These are phyloP conservation scores for Trypoxylon attenuatum DNA, from an alignment of 2,888 invertebrate species.

Conservation along the genomic window DNA sequence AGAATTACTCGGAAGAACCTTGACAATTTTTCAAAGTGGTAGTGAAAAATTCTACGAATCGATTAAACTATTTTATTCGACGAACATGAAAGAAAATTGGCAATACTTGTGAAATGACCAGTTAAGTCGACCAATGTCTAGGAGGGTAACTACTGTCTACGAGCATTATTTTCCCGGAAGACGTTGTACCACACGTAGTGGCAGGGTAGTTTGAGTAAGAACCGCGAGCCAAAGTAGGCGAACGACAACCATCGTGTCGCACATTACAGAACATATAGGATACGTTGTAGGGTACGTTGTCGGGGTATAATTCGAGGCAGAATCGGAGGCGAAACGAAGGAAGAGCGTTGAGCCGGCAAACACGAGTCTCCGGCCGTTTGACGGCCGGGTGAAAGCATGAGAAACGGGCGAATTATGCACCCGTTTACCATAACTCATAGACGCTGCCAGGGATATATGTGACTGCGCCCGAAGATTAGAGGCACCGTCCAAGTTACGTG, in stretches of 20 bases:
- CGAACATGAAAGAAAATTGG: too few relatives aligned
- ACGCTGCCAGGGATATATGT: conserved; percentile 31
- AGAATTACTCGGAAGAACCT: too few relatives aligned
- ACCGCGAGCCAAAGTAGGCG: conserved; percentile 1
- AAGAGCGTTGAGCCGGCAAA: conserved; percentile 27
- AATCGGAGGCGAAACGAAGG: conserved; percentile 22
- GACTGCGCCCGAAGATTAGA: conserved; percentile 48
- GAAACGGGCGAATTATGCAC: conserved; percentile 63
- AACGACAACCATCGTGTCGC: not conserved
- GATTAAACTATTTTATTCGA: too few relatives aligned
- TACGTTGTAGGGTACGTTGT: not conserved
- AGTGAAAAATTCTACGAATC: too few relatives aligned
- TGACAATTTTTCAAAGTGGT: too few relatives aligned
- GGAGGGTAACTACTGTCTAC: too few relatives aligned
- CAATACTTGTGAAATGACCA: too few relatives aligned
- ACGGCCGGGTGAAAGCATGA: conserved; percentile 61
- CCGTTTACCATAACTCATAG: conserved; percentile 62
- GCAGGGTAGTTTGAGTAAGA: too few relatives aligned
- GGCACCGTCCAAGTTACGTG: conserved; percentile 18
- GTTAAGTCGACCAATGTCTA: too few relatives aligned
- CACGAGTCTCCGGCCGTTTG: conserved; percentile 38
- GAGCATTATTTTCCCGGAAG: too few relatives aligned
- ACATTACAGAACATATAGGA: too few relatives aligned
- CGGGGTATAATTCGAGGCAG: conserved; percentile 36
- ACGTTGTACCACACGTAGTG: too few relatives aligned